Evolutionary conservation across 2,113 vertebrate genomes (phyloP).

Genomic region (Pontoporia blainvillei): DNA sequence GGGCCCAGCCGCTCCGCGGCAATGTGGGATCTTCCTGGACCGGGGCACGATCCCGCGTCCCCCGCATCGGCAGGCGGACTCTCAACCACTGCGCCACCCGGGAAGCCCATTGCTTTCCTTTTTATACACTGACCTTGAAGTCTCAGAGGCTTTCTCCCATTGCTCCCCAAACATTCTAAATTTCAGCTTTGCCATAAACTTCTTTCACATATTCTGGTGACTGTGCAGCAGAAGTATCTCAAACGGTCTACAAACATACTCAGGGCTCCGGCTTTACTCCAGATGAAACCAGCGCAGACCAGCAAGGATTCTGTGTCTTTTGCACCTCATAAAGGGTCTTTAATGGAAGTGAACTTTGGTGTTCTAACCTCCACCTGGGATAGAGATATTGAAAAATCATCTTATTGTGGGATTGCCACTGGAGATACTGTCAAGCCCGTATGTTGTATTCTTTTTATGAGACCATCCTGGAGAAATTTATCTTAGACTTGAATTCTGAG

Average conservation of each 20-base stretch:
- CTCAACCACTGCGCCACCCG: too few species aligned
- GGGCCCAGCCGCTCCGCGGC: too few species aligned
- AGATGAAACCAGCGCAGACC: background rate
- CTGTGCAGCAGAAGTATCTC: fast-evolving
- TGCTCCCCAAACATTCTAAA: fast-evolving
- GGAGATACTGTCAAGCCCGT: fast-evolving
- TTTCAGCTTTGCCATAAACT: background rate
- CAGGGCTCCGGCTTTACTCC: background rate
- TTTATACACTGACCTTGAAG: fast-evolving
- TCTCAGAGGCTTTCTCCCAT: fast-evolving
- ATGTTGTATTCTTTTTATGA: background rate
- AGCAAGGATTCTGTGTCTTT: fast-evolving
- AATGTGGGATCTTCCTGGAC: fast-evolving
- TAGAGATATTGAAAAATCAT: fast-evolving
- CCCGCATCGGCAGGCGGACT: too few species aligned
- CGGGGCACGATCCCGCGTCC: too few species aligned
- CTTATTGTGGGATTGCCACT: fast-evolving
- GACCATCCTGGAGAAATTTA: background rate
- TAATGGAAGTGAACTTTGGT: fast-evolving
- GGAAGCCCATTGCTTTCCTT: background rate
- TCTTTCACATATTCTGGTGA: too few species aligned
- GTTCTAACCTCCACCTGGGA: background rate
- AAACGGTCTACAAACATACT: fast-evolving
- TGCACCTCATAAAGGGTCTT: fast-evolving
- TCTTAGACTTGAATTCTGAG: background rate